Base-by-base conservation (phyloP, 2,797 vertebrate species). In the Florisuga fusca region DNA sequence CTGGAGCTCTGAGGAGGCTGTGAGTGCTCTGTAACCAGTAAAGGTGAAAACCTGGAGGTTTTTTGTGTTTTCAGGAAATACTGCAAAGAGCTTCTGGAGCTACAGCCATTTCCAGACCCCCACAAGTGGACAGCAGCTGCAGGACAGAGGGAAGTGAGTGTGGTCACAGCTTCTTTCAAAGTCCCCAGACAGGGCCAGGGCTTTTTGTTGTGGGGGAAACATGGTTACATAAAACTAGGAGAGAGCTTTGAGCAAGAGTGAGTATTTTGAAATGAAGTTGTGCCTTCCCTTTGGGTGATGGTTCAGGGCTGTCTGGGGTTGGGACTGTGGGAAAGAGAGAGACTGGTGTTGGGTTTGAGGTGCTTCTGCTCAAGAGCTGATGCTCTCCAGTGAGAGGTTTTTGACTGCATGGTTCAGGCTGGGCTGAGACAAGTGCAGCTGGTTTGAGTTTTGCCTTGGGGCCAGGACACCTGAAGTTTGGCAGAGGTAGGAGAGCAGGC, bases 31-130 rank as follows among this genome's bases (percentile, higher is more conserved):
- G 12, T 68, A 69, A 46, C 38, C 31, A 16, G 7, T 43, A 51
- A 79, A 78, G 41, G 27, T 84, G 51, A 75, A 80, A 90, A 87
- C 36, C 19, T 79, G 23, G 22, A 67, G 48, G 12, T 6, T 77
- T 94, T 94, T 62, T 93, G 22, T 95, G 78, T 95, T 97, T 96
- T 92, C 94, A 98, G 98, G 96, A 90, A 71, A 61, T 95, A 33
- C 12, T 77, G 66, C 95, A 86, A 54, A 61, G 93, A 78, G 77
- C 62, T 66, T 86, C 68, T 77, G 93, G 88, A 96, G 89, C 94
- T 45, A 93, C 89, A 48, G 85, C 34, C 7, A 3, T 68, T 77
- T 74, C 68, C 2, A 2, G 78, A 80, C 67, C 87, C 23, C 12
- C 45, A 15, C 93, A 91, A 63, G 90, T 59, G 27, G 53, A 82